Evolutionary conservation across 2,113 vertebrate species (phyloP), one percentile per base, ranked within the genome.

Genomic region (Ancistrus triradiatus): DNA sequence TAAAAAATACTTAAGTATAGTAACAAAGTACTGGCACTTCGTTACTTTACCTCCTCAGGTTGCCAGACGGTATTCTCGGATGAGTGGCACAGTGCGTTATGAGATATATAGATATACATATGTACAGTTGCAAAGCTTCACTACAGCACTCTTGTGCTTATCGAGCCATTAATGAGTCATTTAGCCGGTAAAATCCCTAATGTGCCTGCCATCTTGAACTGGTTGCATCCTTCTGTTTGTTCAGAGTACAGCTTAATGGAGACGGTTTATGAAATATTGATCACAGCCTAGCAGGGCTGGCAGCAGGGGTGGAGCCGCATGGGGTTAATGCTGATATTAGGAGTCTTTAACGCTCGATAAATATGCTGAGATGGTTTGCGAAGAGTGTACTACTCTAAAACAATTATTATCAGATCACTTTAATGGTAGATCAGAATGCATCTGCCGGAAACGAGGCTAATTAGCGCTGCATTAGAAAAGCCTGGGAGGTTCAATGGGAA

Each of bases 241-340:
- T 60, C 50, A 47, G 76, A 71, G 78, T 74, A 75, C 66, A 48
- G 71, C 67, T 75, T 84, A 81, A 81, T 82, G 83, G 84, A 86
- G 78, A 70, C 25, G 50, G 79, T 79, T 84, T 83, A 84, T 82
- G 78, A 87, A 85, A 82, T 87, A 87, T 85, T 83, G 85, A 88
- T 88, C 74, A 76, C 73, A 31, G 51, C 56, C 47, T 58, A 67
- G 72, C 63, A 76, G 68, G 63, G 69, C 64, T 73, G 72, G 60
- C 69, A 75, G 74, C 70, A 74, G 74, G 63, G 73, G 50, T 38
- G 48, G 70, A 77, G 72, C 68, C 15, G 6, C 38, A 71, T 63
- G 60, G 75, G 77, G 66, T 33, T 62, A 69, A 78, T 77, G 78
- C 79, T 81, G 79, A 80, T 75, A 74, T 69, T 73, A 73, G 52